phyloP scores from a whole-genome alignment of 2,113 vertebrate species.

The Natator depressus region DNA sequence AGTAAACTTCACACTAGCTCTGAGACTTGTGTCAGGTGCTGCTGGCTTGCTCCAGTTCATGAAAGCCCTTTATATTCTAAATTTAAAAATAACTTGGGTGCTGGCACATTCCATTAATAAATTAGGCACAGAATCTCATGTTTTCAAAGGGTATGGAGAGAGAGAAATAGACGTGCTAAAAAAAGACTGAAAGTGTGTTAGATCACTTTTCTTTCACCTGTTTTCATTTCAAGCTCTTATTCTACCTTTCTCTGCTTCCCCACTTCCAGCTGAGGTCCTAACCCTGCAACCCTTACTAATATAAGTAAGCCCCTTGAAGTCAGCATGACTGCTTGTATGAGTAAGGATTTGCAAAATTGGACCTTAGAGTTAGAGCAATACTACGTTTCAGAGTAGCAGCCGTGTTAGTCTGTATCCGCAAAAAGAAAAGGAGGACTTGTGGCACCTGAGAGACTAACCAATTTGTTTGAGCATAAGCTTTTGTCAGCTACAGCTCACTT shows the following conservation, averaged over 20 bases:
- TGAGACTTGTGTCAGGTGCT: conserved; percentile 77
- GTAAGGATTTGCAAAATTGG: not conserved
- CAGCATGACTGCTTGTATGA: not conserved
- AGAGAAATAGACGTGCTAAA: conserved; percentile 70
- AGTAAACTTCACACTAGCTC: conserved; percentile 79
- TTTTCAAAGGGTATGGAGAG: conserved; percentile 68
- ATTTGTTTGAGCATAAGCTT: too few species aligned
- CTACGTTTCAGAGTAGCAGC: too few species aligned
- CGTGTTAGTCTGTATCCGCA: too few species aligned
- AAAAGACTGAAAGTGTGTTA: conserved; percentile 48
- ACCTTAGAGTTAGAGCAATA: not conserved
- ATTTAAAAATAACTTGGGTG: conserved; percentile 79
- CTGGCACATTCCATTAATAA: conserved; percentile 78
- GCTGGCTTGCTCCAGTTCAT: conserved; percentile 77
- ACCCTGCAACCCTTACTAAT: conserved; percentile 1
- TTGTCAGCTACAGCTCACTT: too few species aligned
- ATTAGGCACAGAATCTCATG: conserved; percentile 70
- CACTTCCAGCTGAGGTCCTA: not conserved
- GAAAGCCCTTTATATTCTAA: conserved; percentile 80
- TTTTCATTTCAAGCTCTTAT: conserved; percentile 45
- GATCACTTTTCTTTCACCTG: conserved; percentile 66
- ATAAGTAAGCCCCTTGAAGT: not conserved
- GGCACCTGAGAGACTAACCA: too few species aligned
- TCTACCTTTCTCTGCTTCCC: not conserved
- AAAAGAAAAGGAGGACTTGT: too few species aligned